Base-by-base conservation (phyloP, 1,140 invertebrate species). In the Ips typographus region DNA sequence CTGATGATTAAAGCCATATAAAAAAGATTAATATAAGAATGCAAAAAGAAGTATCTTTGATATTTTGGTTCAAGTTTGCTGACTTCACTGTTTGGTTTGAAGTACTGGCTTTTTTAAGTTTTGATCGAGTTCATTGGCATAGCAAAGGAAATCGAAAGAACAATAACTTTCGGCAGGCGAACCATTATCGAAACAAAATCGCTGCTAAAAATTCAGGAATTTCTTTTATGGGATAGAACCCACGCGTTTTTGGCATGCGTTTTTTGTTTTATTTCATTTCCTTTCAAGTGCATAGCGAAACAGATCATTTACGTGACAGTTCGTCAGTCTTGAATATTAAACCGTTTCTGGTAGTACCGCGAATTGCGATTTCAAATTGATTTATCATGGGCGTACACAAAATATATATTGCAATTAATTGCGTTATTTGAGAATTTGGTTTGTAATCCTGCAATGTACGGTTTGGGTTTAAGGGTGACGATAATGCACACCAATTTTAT, bases 261-360 rank as follows among this genome's bases (percentile, higher is more conserved):
- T 67, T 57, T 68, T 55, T 62, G 40, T 62, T 68, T 63, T 52
- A 63, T 44, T 68, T 68, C 56, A 68, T 55, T 68, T 68, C 65
- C 65, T 68, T 40, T 58, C 65, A 60, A 44, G 56, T 60, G 56
- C 65, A 68, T 68, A 60, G 65, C 57, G 43, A 68, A 68, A 42
- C 65, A 68, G 65, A 68, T 68, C 65, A 68, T 8, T 68, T 40
- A 39, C 22, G 42, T 68, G 65, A 60, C 47, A 57, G 65, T 39
- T 58, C 57, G 43, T 58, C 43, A 38, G 59, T 68, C 41, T 55
- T 68, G 66, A 61, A 68, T 62, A 43, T 62, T 68, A 68, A 68
- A 68, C 59, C 51, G 38, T 68, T 39, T 55, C 51, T 36, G 52
- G 38, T 37, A 55, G 4, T 39, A 47, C 42, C n/a, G 7, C n/a